Evolutionary conservation across 2,113 vertebrate species (phyloP).

Genomic region (Perca schrenkii): DNA sequence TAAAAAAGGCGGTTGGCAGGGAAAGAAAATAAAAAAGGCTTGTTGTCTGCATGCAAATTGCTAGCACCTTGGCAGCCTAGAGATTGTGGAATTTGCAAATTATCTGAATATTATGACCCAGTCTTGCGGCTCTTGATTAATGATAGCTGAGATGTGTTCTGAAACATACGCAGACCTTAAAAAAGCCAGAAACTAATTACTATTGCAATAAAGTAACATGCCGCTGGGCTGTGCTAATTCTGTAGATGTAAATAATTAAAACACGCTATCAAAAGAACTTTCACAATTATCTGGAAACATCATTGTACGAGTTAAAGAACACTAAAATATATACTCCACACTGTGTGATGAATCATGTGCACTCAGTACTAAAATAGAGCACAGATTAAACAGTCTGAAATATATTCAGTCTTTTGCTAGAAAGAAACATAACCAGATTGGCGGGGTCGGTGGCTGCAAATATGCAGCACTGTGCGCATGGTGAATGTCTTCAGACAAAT

Average conservation of each 20-base stretch:
- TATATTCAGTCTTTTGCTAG: constrained; percentile 38
- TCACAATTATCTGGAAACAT: constrained; percentile 62
- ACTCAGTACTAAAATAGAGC: constrained; percentile 60
- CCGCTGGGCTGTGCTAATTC: constrained; percentile 56
- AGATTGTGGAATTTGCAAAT: constrained; percentile 77
- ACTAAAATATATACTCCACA: constrained; percentile 50
- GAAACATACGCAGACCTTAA: constrained; percentile 57
- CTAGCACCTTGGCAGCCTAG: constrained; percentile 57
- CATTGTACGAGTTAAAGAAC: constrained; percentile 52
- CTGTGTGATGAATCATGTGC: constrained; percentile 57
- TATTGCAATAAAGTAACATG: constrained; percentile 57
- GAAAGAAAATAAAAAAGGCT: constrained; percentile 39
- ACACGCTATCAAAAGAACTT: constrained; percentile 55
- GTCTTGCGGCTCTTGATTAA: constrained; percentile 74
- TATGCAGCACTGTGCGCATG: background rate
- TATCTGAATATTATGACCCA: constrained; percentile 75
- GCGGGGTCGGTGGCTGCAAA: constrained; percentile 5
- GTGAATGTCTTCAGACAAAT: constrained; percentile 16
- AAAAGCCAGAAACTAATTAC: constrained; percentile 60
- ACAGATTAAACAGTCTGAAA: constrained; percentile 27
- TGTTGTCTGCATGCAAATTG: constrained; percentile 73
- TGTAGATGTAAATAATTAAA: constrained; percentile 74
- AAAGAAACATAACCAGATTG: constrained; percentile 50
- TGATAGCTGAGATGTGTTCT: constrained; percentile 61
- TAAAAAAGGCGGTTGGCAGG: constrained; percentile 33